Base-by-base conservation (phyloP, 2,888 invertebrate species). In the Sycophila texana region DNA sequence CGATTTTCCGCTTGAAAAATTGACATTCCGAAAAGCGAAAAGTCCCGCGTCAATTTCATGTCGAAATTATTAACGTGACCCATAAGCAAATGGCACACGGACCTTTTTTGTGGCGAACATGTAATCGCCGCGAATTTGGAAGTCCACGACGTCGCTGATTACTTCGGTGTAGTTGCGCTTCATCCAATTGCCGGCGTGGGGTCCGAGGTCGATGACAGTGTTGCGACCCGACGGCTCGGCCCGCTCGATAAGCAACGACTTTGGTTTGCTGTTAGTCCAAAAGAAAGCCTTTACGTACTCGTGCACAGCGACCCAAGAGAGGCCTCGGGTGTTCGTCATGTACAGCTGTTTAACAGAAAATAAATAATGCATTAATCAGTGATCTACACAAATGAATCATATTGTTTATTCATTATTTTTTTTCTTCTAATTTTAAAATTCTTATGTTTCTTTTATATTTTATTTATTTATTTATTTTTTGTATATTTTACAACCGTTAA, bases 101-200 rank as follows among this genome's bases (percentile, higher is more conserved):
- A 81, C 81, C 55, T 93, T 94, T 87, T 94, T 94, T 0, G 96
- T 95, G 0, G 95, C 96, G 90, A 98, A 97, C 93, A 97, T 94
- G 89, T 95, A 97, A 85, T 96, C 95, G 18, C 95, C 96, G 87
- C 94, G 95, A 51, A 96, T 93, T 87, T 95, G 95, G 89, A 97
- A 96, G 88, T 97, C 96, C 86, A 95, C 94, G 1, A 96, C 95
- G 83, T 94, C 93, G 20, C 92, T 92, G 66, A 95, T 93, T 47
- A 95, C 89, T 1, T 92, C 90, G 68, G 91, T 89, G 10, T 92
- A 85, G 51, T 88, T 86, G 47, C 85, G 83, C 60, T 75, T 53
- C 58, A 26, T 67, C 82, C 78, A 72, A n/a, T 57, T 68, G 60
- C 49, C 63, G 3, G 66, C 13, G 20, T 47, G 72, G 16, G 39